Percentiles rank a stretch among this genome's conserved stretches.
Conservation (phyloP, 1,140 invertebrate species). For the Ips typographus region DNA sequence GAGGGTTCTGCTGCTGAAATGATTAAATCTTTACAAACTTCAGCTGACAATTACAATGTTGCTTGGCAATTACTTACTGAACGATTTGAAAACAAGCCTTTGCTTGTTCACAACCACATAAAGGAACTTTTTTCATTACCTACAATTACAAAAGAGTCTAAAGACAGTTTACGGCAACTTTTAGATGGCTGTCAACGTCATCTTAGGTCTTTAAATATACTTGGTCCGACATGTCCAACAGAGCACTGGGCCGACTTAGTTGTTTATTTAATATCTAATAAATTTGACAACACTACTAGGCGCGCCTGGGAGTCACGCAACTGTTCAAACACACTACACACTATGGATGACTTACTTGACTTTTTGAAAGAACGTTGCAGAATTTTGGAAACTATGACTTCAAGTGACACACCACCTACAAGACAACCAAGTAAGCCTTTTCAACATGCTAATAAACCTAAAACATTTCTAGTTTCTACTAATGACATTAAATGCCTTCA, state of each 20-base stretch:
- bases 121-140: conserved; percentile 23
- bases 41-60: conserved; percentile 42
- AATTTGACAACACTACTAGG: conserved; percentile 37
- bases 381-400: conserved; percentile 20
- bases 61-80: conserved; percentile 47
- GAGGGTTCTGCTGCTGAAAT: conserved; percentile 42
- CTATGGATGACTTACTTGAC: not conserved
- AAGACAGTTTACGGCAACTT: conserved; percentile 13
- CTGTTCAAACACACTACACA: conserved; percentile 15
- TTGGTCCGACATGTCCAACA: conserved; percentile 25
- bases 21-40: conserved; percentile 43
- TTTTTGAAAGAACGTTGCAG: too few species aligned
- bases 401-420: not conserved
- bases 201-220: conserved; percentile 21
- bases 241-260: conserved; percentile 32
- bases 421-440: conserved; percentile 8
- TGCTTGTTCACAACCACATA: conserved; percentile 38
- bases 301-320: conserved; percentile 38
- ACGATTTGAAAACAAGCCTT: conserved; percentile 44
- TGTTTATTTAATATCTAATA: conserved; percentile 33
- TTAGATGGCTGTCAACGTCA: conserved; percentile 28
- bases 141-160: conserved; percentile 25
- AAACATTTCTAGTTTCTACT: not conserved
- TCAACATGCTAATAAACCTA: conserved; percentile 1
- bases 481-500: conserved; percentile 9